Conservation (phyloP, 2,888 invertebrate genomes). For the Ophioninae sp. region DNA sequence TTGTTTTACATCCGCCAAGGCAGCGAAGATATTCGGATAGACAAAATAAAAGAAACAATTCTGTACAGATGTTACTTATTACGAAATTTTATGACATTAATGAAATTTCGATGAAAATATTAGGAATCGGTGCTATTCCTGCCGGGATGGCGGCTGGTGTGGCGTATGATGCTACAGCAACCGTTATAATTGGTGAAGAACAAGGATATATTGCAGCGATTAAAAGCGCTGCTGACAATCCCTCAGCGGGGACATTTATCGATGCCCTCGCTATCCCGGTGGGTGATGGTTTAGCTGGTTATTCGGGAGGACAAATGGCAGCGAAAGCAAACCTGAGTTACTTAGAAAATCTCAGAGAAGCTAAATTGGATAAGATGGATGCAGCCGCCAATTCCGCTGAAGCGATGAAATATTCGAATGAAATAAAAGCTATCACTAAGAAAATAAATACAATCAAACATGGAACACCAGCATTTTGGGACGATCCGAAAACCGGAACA, state of each 20-base stretch:
- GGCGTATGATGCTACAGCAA: neutral
- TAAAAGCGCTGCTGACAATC: constrained; percentile 2
- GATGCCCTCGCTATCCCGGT: constrained; percentile 12
- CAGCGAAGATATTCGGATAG: neutral
- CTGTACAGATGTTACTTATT: neutral
- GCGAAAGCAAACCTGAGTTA: neutral
- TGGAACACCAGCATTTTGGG: constrained; percentile 6
- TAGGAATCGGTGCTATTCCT: constrained; percentile 13
- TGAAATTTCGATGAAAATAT: neutral
- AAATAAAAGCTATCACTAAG: neutral
- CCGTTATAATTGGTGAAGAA: neutral
- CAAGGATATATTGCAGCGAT: constrained; percentile 1
- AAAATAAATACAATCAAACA: constrained; percentile 23
- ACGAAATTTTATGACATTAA: neutral
- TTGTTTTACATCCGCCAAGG: too few species aligned
- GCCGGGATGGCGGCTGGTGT: constrained; percentile 14
- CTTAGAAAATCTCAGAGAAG: neutral
- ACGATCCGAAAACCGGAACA: constrained; percentile 18
- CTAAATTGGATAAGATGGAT: constrained; percentile 8
- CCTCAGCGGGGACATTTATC: constrained; percentile 1
- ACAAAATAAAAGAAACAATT: neutral
- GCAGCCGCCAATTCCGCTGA: constrained; percentile 7
- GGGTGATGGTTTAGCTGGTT: constrained; percentile 18
- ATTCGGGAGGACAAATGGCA: constrained; percentile 10
- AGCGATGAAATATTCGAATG: neutral